A percentile compares a stretch with the other conserved stretches of the same genome.
These are phyloP conservation scores for Talpa occidentalis DNA, from an alignment of 2,113 vertebrate genomes.

Conservation along the genomic window DNA sequence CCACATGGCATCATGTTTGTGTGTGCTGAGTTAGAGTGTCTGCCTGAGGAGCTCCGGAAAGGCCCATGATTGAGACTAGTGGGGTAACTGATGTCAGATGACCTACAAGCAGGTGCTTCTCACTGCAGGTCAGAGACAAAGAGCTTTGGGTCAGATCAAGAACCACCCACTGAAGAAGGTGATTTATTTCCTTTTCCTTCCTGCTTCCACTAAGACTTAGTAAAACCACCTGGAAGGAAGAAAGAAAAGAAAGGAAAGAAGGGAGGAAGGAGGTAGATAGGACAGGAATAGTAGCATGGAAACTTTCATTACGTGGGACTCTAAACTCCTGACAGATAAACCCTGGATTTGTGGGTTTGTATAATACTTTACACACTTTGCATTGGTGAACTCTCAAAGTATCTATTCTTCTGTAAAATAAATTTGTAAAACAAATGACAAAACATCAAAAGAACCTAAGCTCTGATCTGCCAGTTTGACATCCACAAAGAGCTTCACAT, in stretches of 20 bases:
- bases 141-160: neutral
- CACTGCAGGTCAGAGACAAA: neutral
- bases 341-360: neutral
- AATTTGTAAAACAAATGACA: neutral
- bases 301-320: too few species aligned
- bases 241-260: neutral
- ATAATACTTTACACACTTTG: neutral
- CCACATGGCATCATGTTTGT: neutral
- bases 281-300: neutral
- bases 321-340: neutral
- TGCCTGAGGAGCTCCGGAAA: neutral
- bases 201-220: neutral
- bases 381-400: neutral
- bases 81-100: neutral
- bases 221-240: neutral
- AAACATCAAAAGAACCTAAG: neutral
- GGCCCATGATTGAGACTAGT: neutral
- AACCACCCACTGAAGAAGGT: neutral
- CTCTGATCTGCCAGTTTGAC: neutral
- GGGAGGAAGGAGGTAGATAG: neutral
- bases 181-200: neutral
- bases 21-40: neutral
- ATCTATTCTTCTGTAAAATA: neutral
- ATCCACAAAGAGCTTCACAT: neutral
- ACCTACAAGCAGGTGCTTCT: neutral